Evolutionary conservation across 2,888 invertebrate genomes (phyloP).

Genomic region (Apamea sordens): DNA sequence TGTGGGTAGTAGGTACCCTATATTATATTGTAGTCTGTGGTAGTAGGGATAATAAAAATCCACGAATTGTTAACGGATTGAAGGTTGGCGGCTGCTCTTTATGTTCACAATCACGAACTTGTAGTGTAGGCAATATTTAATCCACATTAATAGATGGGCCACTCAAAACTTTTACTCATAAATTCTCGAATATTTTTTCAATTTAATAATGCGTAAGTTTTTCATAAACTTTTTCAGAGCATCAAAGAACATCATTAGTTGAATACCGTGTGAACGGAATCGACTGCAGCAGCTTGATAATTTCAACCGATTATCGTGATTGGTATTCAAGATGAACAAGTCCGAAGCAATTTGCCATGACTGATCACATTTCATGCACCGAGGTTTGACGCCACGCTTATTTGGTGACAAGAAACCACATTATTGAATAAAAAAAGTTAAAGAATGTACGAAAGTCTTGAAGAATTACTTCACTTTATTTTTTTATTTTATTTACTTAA

Average conservation of each 20-base stretch:
- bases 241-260: constrained; percentile 26
- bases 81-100: neutral
- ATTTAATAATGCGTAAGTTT: neutral
- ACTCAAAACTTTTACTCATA: neutral
- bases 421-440: constrained; percentile 23
- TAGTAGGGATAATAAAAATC: neutral
- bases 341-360: constrained; percentile 71
- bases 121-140: too few relatives aligned
- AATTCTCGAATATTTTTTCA: neutral
- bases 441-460: neutral
- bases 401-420: constrained; percentile 60
- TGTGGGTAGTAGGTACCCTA: neutral
- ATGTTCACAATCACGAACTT: neutral
- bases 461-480: neutral
- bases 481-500: neutral
- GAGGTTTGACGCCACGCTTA: constrained; percentile 66
- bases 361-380: constrained; percentile 72
- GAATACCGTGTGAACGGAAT: constrained; percentile 62
- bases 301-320: constrained; percentile 66
- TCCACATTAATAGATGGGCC: neutral
- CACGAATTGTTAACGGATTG: neutral
- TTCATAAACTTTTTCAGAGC: neutral
- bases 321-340: constrained; percentile 67
- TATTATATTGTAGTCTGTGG: too few relatives aligned
- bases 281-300: constrained; percentile 57